Percentiles rank a stretch among this genome's conserved stretches.
Conservation (phyloP, 2,888 invertebrate species). For the Halictus ligatus region DNA sequence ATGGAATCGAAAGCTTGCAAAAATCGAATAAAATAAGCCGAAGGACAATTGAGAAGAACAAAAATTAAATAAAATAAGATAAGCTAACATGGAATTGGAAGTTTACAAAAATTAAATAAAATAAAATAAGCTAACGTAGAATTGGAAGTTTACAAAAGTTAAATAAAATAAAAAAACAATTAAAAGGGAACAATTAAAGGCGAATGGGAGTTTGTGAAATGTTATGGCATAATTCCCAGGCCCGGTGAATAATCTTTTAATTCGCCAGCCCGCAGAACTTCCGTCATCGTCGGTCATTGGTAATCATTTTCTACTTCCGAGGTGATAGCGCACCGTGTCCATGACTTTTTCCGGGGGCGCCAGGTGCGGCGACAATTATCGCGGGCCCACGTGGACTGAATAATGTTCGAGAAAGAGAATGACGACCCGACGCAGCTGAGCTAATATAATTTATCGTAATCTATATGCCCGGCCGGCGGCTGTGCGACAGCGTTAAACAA, state of each 20-base stretch:
- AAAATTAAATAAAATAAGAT: too few relatives aligned
- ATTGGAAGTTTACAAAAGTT: neutral
- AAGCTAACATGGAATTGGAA: too few relatives aligned
- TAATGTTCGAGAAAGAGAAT: neutral
- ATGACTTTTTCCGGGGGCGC: conserved; percentile 23
- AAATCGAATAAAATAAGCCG: too few relatives aligned
- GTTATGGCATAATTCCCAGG: neutral
- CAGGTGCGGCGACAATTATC: neutral
- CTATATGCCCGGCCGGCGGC: neutral
- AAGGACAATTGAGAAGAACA: too few relatives aligned
- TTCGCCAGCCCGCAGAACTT: neutral
- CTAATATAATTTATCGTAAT: neutral
- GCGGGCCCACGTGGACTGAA: neutral
- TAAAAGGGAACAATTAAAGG: neutral
- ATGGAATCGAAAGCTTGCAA: too few relatives aligned
- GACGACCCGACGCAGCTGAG: neutral
- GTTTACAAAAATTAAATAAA: too few relatives aligned
- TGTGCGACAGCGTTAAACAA: neutral
- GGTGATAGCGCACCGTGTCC: conserved; percentile 30
- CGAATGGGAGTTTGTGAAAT: neutral
- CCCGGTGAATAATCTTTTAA: neutral
- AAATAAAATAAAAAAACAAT: neutral
- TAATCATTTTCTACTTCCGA: conserved; percentile 33
- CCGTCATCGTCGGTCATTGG: neutral
- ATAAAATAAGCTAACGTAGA: too few relatives aligned